These are phyloP conservation scores for Chloroceryle aenea DNA, from an alignment of 2,113 vertebrate species.

Conservation along the genomic window DNA sequence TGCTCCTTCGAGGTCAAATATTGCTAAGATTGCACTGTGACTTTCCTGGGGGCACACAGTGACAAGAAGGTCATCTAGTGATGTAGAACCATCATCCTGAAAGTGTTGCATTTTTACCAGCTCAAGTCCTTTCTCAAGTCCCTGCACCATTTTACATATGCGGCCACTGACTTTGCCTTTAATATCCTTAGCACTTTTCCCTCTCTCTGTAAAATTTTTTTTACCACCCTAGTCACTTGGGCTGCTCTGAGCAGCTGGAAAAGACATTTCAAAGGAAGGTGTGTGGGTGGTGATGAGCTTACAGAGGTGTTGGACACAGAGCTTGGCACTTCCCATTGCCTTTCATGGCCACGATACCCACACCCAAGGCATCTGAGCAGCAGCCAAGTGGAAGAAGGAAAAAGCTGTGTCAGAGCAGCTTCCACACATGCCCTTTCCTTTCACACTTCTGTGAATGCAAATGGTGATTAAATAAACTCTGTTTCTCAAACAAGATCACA, in stretches of 20 bases:
- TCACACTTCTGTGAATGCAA: not conserved
- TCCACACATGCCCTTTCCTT: not conserved
- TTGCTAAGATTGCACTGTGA: not conserved
- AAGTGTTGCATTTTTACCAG: not conserved
- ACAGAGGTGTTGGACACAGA: not conserved
- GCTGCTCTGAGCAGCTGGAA: not conserved
- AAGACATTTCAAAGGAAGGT: not conserved
- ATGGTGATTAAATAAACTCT: not conserved
- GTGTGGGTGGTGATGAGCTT: not conserved
- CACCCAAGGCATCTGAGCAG: not conserved
- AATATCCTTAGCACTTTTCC: not conserved
- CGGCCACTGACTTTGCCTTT: fast-evolving
- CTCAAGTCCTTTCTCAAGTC: not conserved
- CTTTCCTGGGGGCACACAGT: fast-evolving
- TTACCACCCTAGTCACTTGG: not conserved
- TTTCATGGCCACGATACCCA: not conserved
- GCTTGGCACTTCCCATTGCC: not conserved
- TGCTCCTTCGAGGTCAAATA: not conserved
- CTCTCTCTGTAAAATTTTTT: not conserved
- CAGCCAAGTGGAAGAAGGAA: not conserved
- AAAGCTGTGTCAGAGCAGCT: not conserved
- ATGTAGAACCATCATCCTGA: not conserved
- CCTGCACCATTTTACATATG: not conserved
- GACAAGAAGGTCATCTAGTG: not conserved
- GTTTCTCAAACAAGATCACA: not conserved